Evolutionary conservation across 1,140 invertebrate genomes (phyloP).

Genomic region (Caenorhabditis remanei): DNA sequence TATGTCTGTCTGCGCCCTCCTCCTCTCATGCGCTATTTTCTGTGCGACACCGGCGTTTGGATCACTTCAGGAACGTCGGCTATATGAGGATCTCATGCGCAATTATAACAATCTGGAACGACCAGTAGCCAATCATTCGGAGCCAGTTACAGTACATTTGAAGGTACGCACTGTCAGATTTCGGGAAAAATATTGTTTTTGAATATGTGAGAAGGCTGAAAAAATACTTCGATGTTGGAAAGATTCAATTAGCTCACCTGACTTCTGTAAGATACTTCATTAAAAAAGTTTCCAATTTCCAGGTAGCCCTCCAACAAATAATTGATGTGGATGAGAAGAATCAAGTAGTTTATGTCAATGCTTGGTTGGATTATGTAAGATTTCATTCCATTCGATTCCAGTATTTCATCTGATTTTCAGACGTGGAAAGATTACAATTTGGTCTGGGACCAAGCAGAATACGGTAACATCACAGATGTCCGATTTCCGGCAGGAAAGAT

Average conservation of each 20-base stretch:
- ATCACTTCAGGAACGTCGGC: conserved; percentile 68
- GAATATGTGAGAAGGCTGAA: too few relatives aligned
- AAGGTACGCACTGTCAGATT: conserved; percentile 68
- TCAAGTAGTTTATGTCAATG: conserved; percentile 76
- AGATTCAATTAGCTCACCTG: too few relatives aligned
- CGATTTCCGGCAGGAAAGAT: conserved; percentile 93
- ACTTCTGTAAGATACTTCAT: too few relatives aligned
- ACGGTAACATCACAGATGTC: conserved; percentile 94
- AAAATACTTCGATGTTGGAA: too few relatives aligned
- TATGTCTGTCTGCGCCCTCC: conserved; percentile 47
- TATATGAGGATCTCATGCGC: conserved; percentile 74
- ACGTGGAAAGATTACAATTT: conserved; percentile 99
- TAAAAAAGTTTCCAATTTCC: conserved; percentile 8
- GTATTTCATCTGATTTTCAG: conserved; percentile 62
- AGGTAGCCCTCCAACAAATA: conserved; percentile 87
- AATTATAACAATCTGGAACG: conserved; percentile 94
- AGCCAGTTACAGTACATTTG: conserved; percentile 74
- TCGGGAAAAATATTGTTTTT: background rate
- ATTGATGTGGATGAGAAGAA: conserved; percentile 91
- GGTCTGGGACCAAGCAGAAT: conserved; percentile 94
- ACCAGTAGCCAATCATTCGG: conserved; percentile 85
- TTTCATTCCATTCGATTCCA: background rate
- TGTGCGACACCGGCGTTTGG: conserved; percentile 28
- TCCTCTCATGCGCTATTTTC: conserved; percentile 32
- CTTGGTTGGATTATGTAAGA: conserved; percentile 76